Base-by-base conservation (phyloP, 2,797 vertebrate species). In the Cossypha polioptera region DNA sequence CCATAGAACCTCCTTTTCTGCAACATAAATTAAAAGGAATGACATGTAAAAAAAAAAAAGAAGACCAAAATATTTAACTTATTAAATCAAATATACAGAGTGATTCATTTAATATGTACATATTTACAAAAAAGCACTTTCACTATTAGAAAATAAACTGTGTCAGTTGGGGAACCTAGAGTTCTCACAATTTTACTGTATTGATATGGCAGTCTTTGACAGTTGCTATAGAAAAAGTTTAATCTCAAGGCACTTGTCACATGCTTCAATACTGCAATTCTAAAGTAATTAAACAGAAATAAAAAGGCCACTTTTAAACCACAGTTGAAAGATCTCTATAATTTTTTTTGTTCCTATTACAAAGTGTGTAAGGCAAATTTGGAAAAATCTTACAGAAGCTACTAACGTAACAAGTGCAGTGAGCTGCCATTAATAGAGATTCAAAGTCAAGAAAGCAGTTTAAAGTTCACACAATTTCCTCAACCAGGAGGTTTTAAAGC, bases 11-110 rank as follows among this genome's bases (percentile, higher is more conserved):
- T 98, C 98, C 98, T 98, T 96, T 96, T 97, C 93, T 96, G 98
- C 96, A 97, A 98, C 98, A 98, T 98, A 96, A 96, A 98, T 94
- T 97, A 98, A 98, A 98, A 98, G 98, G 98, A 99, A 98, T 99
- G 98, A 98, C 98, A 98, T 98, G 95, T 98, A 98, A 98, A 98
- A 98, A 87, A 98, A 55, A 28, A 53, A 97, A 98, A 97, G 98
- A 97, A 98, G 97, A 97, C 96, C 98, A 97, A 98, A 98, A 98
- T 97, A 97, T 98, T 98, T 99, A 99, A 99, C 98, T 99, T 99
- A 99, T 98, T 99, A 98, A 99, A 98, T 99, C 98, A 99, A 99
- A 99, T 99, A 99, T 99, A 99, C 99, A 99, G 98, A 99, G 98
- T 96, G 98, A 98, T 99, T 99, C 98, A 98, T 99, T 99, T 98